These are phyloP conservation scores for Ypsolopha scabrella DNA, from an alignment of 2,888 invertebrate species.

Conservation along the genomic window DNA sequence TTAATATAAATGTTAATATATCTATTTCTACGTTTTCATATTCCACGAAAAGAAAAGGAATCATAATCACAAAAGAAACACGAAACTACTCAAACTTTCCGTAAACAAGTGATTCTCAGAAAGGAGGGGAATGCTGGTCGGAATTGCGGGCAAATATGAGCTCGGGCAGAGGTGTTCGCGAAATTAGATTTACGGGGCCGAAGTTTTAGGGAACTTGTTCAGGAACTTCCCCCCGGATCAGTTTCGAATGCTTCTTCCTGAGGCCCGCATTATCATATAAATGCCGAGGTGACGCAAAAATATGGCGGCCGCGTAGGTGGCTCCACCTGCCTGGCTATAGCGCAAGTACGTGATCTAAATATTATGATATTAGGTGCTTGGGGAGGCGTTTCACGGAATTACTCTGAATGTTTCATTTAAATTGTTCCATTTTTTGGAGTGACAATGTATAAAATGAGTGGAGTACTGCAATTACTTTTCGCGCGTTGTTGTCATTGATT, in stretches of 20 bases:
- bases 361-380: constrained; percentile 23
- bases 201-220: constrained; percentile 54
- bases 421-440: not conserved
- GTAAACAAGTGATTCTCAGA: not conserved
- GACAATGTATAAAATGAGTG: not conserved
- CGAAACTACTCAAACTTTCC: too few species aligned
- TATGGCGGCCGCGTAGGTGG: constrained; percentile 36
- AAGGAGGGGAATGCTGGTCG: constrained; percentile 17
- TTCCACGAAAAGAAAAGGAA: too few species aligned
- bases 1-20: too few species aligned
- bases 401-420: constrained; percentile 26
- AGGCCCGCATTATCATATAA: constrained; percentile 25
- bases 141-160: constrained; percentile 41
- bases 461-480: too few species aligned
- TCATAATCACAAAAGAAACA: too few species aligned
- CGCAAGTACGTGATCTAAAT: constrained; percentile 31
- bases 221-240: constrained; percentile 38
- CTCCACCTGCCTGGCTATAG: constrained; percentile 20
- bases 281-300: constrained; percentile 53
- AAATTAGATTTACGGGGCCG: constrained; percentile 65
- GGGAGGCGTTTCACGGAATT: constrained; percentile 20
- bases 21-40: too few species aligned
- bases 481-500: too few species aligned
- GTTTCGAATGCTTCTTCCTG: constrained; percentile 35
- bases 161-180: constrained; percentile 27